Percentiles rank a stretch among this genome's conserved stretches.
phyloP scores from a whole-genome alignment of 2,888 invertebrate genomes.

The Cosmopolites sordidus region DNA sequence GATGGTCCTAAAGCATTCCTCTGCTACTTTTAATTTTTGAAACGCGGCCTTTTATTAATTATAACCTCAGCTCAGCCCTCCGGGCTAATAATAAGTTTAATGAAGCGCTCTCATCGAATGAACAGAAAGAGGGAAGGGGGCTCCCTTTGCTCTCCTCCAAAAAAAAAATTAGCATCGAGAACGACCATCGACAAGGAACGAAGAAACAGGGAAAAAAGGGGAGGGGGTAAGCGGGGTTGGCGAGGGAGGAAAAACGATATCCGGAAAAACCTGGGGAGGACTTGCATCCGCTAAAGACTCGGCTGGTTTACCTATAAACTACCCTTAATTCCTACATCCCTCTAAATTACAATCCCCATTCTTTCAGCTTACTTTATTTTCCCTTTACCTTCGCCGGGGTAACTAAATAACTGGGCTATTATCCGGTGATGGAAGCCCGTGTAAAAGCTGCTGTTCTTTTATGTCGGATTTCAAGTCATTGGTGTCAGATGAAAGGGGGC shows the following conservation, averaged over 20 bases:
- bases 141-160: slow-evolving; percentile 26
- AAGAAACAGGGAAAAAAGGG: slow-evolving; percentile 5
- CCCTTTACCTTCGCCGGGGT: slow-evolving; percentile 44
- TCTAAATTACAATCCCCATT: slow-evolving; percentile 53
- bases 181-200: neutral
- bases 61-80: slow-evolving; percentile 31
- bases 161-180: slow-evolving; percentile 32
- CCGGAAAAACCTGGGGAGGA: slow-evolving; percentile 31
- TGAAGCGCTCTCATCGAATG: slow-evolving; percentile 34
- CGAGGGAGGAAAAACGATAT: neutral
- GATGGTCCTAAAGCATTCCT: too few species aligned
- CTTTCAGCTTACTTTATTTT: slow-evolving; percentile 51
- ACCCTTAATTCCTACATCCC: slow-evolving; percentile 53
- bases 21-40: neutral
- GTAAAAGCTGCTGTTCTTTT: slow-evolving; percentile 32
- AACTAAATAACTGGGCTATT: slow-evolving; percentile 52
- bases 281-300: slow-evolving; percentile 45
- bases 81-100: slow-evolving; percentile 37
- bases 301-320: slow-evolving; percentile 52
- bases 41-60: slow-evolving; percentile 28
- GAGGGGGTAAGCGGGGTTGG: slow-evolving; percentile 3
- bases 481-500: slow-evolving; percentile 6
- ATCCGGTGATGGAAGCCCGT: slow-evolving; percentile 42
- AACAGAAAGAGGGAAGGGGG: slow-evolving; percentile 20
- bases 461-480: slow-evolving; percentile 9